Evolutionary conservation across 2,888 invertebrate genomes (phyloP), one percentile per base, ranked within the genome.

Genomic region (Belgica antarctica): DNA sequence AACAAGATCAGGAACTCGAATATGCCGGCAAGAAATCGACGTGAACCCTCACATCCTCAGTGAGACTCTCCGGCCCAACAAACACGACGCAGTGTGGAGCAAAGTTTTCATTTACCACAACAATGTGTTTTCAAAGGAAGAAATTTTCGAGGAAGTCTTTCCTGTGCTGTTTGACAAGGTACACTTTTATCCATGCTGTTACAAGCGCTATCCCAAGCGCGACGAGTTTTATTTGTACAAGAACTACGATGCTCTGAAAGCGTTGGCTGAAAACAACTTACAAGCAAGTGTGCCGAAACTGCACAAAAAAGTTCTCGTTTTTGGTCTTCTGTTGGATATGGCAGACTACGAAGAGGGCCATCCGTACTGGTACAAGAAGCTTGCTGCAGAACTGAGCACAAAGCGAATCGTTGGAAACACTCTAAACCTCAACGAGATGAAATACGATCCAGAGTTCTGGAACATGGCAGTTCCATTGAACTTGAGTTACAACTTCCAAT

Each of bases 51-150:
- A n/a, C n/a, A n/a, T n/a, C n/a, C n/a, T n/a, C n/a, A n/a, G n/a
- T n/a, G n/a, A n/a, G n/a, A n/a, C n/a, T n/a, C n/a, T n/a, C n/a
- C n/a, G n/a, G n/a, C n/a, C n/a, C n/a, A n/a, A n/a, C n/a, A n/a
- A n/a, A n/a, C n/a, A 31, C 34, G 34, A 31, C 75, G 73, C 1
- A 74, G 75, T 76, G 7, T 63, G 63, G 63, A 5, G n/a, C 1
- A 8, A 63, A 46, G 41, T 63, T 24, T 25, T 46, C 3, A 12
- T 63, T 1, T 1, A 22, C 5, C 63, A 63, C 24, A 41, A 63
- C 7, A 36, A 46, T 2, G 4, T 15, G 15, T 63, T 19, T 25
- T 12, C 24, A n/a, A 24, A 41, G 1, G 24, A 41, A 22, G 63
- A 63, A 15, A 63, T 63, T 12, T 24, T 63, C 19, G 22, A 36